Evolutionary conservation across 2,113 vertebrate genomes (phyloP), one percentile per base, ranked within the genome.

Genomic region (Polyodon spathula): DNA sequence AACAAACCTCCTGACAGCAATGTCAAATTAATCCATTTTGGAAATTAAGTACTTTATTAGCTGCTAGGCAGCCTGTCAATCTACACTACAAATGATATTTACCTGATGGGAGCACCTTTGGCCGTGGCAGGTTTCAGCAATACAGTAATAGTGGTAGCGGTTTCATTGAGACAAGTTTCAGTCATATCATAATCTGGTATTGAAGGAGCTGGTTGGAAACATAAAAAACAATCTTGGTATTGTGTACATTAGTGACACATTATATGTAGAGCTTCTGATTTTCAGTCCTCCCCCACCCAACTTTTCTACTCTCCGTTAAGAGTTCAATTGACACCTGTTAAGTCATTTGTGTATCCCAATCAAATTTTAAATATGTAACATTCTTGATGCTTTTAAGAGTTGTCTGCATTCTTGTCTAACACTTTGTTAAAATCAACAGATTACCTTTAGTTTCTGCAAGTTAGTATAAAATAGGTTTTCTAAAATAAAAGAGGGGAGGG

Each of bases 71-170:
- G 51, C 2, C 53, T 48, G 60, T 11, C 43, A 67, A 56, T 44
- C 16, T 60, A 48, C 0, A 4, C 10, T 7, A 63, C 60, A 17
- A 62, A 11, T 39, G 52, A 43, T 16, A 58, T 74, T 80, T 85
- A 96, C 95, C 94, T 98, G 83, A 99, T 96, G 11, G 96, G 96
- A 63, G 96, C 96, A 68, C 95, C 96, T 78, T 97, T 98, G 57
- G 95, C 96, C 70, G 97, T 93, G 2, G 96, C 96, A 1, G 96
- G 96, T 86, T 95, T 95, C 63, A 99, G 77, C 60, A 99, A 81
- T 1, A 99, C 92, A 14, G 96, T 99, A 76, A 98, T 98, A 15
- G 96, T 97, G 61, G 96, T 97, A 42, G 94, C 92, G 0, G 95
- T 99, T 86, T 98, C 95, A 72, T 99, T 97, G 69, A 99, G 85